Conservation (phyloP, 2,797 vertebrate genomes). For the Myiothlypis chrysogaster region DNA sequence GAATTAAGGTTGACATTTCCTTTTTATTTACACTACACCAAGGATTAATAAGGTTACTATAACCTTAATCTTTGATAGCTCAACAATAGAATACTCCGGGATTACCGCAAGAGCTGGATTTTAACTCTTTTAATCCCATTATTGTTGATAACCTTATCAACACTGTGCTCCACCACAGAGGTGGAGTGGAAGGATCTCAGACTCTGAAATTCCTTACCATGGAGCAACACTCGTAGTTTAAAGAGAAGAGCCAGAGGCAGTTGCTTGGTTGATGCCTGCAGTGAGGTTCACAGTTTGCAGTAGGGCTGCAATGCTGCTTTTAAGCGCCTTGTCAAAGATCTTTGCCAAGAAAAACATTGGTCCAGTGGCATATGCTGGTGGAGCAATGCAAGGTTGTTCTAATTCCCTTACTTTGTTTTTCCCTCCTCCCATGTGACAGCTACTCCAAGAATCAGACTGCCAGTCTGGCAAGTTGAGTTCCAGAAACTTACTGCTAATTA, state of each 20-base stretch:
- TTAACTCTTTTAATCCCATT: constrained; percentile 73
- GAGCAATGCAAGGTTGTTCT: constrained; percentile 64
- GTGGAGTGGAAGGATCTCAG: background rate
- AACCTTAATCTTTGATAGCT: constrained; percentile 73
- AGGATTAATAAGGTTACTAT: constrained; percentile 75
- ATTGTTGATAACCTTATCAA: constrained; percentile 47
- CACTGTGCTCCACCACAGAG: background rate
- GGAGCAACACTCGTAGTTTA: background rate
- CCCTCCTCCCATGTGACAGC: constrained; percentile 59
- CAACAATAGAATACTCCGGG: constrained; percentile 48
- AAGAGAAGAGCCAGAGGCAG: constrained; percentile 22
- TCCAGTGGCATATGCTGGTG: constrained; percentile 74
- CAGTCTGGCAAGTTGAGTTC: constrained; percentile 76
- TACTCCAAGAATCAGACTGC: constrained; percentile 72
- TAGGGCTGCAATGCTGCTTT: constrained; percentile 46
- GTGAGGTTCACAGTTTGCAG: constrained; percentile 66
- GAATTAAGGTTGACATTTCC: constrained; percentile 69
- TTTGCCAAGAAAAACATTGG: constrained; percentile 77
- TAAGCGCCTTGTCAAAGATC: constrained; percentile 62
- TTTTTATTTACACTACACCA: constrained; percentile 63
- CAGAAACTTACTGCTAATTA: constrained; percentile 80
- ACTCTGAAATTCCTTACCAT: background rate
- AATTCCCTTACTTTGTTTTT: constrained; percentile 77
- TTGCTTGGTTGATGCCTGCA: constrained; percentile 65
- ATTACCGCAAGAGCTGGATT: constrained; percentile 66